Evolutionary conservation across 2,888 invertebrate species (phyloP), one percentile per base, ranked within the genome.

Genomic region (Sinelater perroti): DNA sequence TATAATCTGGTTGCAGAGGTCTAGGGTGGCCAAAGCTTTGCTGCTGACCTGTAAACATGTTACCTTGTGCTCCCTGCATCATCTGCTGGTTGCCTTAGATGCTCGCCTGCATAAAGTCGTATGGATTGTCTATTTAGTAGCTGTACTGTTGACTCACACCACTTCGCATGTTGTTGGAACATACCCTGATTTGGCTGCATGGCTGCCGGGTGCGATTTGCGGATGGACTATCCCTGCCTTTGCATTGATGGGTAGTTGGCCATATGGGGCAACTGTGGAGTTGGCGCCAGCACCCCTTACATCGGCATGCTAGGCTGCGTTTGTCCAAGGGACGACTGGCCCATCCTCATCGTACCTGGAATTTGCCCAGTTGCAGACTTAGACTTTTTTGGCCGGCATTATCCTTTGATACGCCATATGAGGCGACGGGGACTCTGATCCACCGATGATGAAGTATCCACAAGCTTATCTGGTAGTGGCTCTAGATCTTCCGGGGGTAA

Each of bases 401-500:
- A 67, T 70, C 78, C 72, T 82, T 85, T 76, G 72, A 69, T 84
- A 20, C 74, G 68, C 17, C 84, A 26, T 56, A 62, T 36, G 62
- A 61, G 3, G 70, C 72, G 24, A 0, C 85, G 81, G 70, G 84
- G 88, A 59, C 85, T 88, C 70, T 85, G 89, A 72, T 87, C 90
- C 68, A 83, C 83, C 67, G 83, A 89, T 62, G 83, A 88, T 70
- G 83, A 88, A 0, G 87, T 87, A 67, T 87, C 87, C 3, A 85
- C 85, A 17, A 83, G 81, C 78, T 89, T 89, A 69, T 90, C 89
- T 20, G 87, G 87, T 55, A 89, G 85, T 0, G 90, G 89, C 73
- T 95, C 94, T 30, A 94, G 81, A 72, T 95, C 95, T 75, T 95
- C 95, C 0, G 93, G 92, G 1, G 95, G 95, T 51, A 97, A 76